Conservation (phyloP, 2,113 vertebrate genomes). For the Cacatua alba region DNA sequence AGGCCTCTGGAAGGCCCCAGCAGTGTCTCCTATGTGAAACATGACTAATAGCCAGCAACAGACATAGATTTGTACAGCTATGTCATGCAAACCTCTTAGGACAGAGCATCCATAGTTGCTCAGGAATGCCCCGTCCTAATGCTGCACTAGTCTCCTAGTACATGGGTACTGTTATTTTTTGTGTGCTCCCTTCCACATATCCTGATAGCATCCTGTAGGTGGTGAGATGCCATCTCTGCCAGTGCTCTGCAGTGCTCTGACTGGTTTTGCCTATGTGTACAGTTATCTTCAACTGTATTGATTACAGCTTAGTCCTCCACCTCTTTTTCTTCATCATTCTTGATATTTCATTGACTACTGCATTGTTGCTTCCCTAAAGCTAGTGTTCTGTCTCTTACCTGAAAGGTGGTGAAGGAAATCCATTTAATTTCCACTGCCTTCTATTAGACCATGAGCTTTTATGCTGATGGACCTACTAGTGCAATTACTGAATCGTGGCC, state of each 20-base stretch:
- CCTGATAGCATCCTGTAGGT: neutral
- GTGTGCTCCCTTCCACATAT: fast-evolving
- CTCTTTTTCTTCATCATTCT: neutral
- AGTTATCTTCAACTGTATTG: neutral
- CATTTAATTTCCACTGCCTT: neutral
- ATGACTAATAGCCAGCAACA: neutral
- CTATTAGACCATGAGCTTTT: neutral
- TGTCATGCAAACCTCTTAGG: neutral
- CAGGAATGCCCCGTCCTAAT: neutral
- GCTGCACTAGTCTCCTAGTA: neutral
- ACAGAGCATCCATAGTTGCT: neutral
- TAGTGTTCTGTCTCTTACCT: neutral
- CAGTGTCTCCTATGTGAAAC: neutral
- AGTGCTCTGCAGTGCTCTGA: neutral
- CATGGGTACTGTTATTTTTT: neutral
- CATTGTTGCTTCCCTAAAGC: neutral
- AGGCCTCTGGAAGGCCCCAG: neutral
- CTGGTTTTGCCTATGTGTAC: neutral
- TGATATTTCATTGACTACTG: neutral
- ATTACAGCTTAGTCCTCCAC: neutral
- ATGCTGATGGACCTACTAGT: neutral
- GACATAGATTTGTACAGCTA: neutral
- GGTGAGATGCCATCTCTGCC: neutral
- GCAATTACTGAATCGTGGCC: neutral
- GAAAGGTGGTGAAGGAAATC: neutral